These are phyloP conservation scores for Crematogaster levior DNA, from an alignment of 2,888 invertebrate species.

Conservation along the genomic window DNA sequence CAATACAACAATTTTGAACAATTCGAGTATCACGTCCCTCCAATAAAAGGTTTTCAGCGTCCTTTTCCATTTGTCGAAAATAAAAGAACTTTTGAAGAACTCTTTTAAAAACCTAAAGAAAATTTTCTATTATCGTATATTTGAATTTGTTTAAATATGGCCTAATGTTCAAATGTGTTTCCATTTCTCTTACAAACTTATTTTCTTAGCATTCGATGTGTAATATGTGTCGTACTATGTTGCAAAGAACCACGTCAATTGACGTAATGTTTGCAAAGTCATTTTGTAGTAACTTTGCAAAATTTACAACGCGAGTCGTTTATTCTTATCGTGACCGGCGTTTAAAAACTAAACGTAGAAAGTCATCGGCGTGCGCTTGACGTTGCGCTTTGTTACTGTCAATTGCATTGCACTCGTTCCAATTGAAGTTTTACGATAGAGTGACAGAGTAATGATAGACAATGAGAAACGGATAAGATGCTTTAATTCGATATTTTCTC, in stretches of 20 bases:
- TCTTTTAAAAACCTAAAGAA: not conserved
- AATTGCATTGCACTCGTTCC: constrained; percentile 43
- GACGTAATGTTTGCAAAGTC: not conserved
- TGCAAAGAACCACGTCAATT: not conserved
- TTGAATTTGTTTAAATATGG: constrained; percentile 27
- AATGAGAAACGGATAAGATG: not conserved
- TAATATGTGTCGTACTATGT: constrained; percentile 21
- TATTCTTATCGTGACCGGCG: not conserved
- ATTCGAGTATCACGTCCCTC: not conserved
- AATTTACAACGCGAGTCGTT: not conserved
- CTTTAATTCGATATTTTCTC: not conserved
- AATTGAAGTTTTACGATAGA: constrained; percentile 21
- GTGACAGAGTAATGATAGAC: not conserved
- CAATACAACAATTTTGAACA: constrained; percentile 3
- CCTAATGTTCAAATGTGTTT: not conserved
- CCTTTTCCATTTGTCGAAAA: not conserved
- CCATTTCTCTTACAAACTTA: not conserved
- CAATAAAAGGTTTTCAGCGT: not conserved
- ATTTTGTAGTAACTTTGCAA: constrained; percentile 1
- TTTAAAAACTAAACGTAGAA: constrained; percentile 3
- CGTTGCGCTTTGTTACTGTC: constrained; percentile 36
- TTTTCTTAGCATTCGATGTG: constrained; percentile 27
- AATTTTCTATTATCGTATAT: not conserved
- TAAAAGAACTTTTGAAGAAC: not conserved
- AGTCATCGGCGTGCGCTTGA: not conserved